These are phyloP conservation scores for Eupsittula cactorum DNA, from an alignment of 2,113 vertebrate species.

Conservation along the genomic window DNA sequence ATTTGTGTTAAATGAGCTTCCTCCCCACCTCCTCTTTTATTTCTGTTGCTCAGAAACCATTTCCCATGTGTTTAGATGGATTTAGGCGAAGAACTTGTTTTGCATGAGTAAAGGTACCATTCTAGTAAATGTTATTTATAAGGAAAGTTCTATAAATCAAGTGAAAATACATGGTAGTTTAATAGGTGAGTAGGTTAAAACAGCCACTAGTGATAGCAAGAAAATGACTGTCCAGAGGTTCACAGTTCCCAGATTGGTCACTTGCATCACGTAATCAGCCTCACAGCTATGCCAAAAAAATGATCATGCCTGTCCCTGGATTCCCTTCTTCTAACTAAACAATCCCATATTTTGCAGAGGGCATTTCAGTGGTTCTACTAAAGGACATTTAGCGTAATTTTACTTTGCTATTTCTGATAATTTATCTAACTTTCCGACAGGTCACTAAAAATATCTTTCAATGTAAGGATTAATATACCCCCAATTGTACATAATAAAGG, in stretches of 20 bases:
- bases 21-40: background rate
- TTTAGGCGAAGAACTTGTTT: constrained; percentile 46
- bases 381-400: constrained; percentile 59
- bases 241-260: constrained; percentile 37
- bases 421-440: constrained; percentile 53
- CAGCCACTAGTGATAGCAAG: constrained; percentile 32
- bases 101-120: constrained; percentile 20
- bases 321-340: constrained; percentile 52
- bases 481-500: constrained; percentile 49
- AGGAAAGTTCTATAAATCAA: constrained; percentile 42
- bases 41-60: constrained; percentile 3
- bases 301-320: constrained; percentile 34
- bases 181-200: constrained; percentile 65
- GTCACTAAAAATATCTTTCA: constrained; percentile 58
- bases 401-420: constrained; percentile 58
- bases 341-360: constrained; percentile 55
- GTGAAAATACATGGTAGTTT: constrained; percentile 36
- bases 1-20: constrained; percentile 68
- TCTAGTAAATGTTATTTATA: constrained; percentile 21
- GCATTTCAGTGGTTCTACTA: constrained; percentile 18
- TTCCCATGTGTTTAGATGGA: background rate
- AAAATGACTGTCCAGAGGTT: constrained; percentile 46
- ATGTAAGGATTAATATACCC: constrained; percentile 49
- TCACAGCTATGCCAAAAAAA: constrained; percentile 51
- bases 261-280: constrained; percentile 35